Conservation (phyloP, 1,140 invertebrate species). For the Coptotermes formosanus region DNA sequence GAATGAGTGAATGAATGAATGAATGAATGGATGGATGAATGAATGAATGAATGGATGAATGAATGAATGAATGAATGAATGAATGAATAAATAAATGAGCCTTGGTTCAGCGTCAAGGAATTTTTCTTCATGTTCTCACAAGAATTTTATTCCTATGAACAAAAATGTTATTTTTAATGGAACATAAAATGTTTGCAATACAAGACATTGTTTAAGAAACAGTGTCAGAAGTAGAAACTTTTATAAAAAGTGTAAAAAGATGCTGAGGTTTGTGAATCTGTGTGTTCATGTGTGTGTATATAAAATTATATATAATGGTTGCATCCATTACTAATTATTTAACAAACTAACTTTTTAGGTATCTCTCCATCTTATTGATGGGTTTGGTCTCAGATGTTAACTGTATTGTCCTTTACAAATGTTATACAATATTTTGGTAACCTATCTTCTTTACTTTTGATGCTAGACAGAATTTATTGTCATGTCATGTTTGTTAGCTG, state of each 20-base stretch:
- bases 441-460: neutral
- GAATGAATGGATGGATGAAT: too few species aligned
- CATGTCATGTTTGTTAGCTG: neutral
- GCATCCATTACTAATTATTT: neutral
- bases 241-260: neutral
- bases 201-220: neutral
- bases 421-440: conserved; percentile 12
- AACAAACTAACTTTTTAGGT: neutral
- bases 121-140: neutral
- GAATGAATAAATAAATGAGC: too few species aligned
- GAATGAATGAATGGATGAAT: neutral
- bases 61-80: neutral
- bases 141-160: neutral
- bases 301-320: neutral
- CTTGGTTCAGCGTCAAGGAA: neutral
- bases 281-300: neutral
- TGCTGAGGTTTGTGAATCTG: neutral
- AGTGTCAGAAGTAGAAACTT: neutral
- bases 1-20: neutral
- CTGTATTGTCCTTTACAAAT: neutral
- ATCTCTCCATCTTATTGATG: neutral
- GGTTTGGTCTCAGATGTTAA: neutral
- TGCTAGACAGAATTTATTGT: neutral
- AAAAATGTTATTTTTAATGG: neutral
- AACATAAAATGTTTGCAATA: conserved; percentile 11